Percentiles rank a stretch among this genome's conserved stretches.
These are phyloP conservation scores for Plagiodera versicolora DNA, from an alignment of 2,888 invertebrate genomes.

Conservation along the genomic window DNA sequence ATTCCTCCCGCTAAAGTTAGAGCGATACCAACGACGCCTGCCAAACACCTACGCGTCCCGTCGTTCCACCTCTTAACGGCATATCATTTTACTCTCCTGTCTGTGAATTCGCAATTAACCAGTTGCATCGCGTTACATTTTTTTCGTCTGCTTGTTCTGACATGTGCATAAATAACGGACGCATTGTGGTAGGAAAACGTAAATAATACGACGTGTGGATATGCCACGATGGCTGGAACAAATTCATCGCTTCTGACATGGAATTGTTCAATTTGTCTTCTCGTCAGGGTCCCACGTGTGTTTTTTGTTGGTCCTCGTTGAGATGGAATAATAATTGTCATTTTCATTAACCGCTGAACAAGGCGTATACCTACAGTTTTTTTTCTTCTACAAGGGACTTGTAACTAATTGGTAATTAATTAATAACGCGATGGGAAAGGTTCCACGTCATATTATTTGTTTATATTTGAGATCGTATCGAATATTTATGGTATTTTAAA, in stretches of 20 bases:
- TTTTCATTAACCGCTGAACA: neutral
- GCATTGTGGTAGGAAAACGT: constrained; percentile 25
- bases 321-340: neutral
- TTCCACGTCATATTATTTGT: neutral
- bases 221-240: neutral
- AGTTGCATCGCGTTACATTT: constrained; percentile 20
- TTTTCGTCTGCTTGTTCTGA: constrained; percentile 21
- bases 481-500: too few relatives aligned
- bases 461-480: neutral
- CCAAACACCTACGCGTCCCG: constrained; percentile 33
- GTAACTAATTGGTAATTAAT: neutral
- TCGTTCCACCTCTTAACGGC: constrained; percentile 25
- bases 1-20: constrained; percentile 26
- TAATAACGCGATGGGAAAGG: neutral
- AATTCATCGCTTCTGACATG: neutral
- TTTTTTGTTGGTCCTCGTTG: neutral
- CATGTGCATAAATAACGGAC: constrained; percentile 28
- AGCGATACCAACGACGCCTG: constrained; percentile 18
- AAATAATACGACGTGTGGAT: neutral
- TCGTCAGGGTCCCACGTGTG: neutral
- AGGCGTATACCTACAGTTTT: neutral
- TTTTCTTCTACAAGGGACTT: neutral
- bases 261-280: neutral
- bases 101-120: constrained; percentile 24
- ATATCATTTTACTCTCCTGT: constrained; percentile 30